Evolutionary conservation across 2,113 vertebrate genomes (phyloP).

Genomic region (Stomatorhinus ivindoensis): DNA sequence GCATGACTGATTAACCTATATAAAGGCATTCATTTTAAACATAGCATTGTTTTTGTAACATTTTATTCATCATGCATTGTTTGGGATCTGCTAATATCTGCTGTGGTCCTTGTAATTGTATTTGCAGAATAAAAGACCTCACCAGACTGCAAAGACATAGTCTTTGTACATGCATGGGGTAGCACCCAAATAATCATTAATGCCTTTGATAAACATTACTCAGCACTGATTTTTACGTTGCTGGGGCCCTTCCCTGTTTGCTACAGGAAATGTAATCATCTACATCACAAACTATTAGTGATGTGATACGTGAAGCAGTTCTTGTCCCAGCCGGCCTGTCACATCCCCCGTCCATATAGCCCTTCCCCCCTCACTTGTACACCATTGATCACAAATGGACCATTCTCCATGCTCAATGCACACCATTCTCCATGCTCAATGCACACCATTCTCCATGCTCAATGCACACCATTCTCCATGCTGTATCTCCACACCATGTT

Average conservation of each 20-base stretch:
- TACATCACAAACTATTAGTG: not conserved
- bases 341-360: not conserved
- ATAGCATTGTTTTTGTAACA: constrained; percentile 36
- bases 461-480: not conserved
- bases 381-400: not conserved
- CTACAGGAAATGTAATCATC: not conserved
- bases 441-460: no score
- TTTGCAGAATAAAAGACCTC: not conserved
- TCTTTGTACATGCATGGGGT: not conserved
- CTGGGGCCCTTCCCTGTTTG: not conserved
- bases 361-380: not conserved
- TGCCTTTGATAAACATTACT: not conserved
- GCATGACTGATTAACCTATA: constrained; percentile 25
- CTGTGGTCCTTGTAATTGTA: not conserved
- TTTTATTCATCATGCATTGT: constrained; percentile 22
- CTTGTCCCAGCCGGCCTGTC: not conserved
- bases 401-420: not conserved
- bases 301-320: not conserved
- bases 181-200: not conserved
- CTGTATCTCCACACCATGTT: not conserved
- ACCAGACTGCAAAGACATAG: not conserved
- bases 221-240: not conserved
- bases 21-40: constrained; percentile 25
- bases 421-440: no score
- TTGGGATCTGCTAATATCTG: not conserved